Evolutionary conservation across 2,797 vertebrate species (phyloP), one percentile per base, ranked within the genome.

Genomic region (Threskiornis aethiopicus): DNA sequence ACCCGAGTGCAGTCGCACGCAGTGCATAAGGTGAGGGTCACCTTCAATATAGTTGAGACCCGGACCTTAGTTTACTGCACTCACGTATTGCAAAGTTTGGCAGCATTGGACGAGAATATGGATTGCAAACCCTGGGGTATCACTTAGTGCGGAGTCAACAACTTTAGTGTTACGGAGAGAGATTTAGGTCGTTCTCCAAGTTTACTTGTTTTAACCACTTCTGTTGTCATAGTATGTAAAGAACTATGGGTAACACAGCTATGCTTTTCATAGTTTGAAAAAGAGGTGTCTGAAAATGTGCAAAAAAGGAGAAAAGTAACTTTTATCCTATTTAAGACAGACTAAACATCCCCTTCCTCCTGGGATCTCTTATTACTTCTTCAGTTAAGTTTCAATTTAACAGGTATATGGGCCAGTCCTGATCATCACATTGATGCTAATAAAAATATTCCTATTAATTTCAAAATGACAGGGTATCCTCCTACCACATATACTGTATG

Each of bases 91-190:
- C 51, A 26, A 29, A 28, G 64, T 11, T 9, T 26, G 58, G 73
- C 59, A 51, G 35, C 8, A 14, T 1, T 18, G 69, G 49, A 11
- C 20, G 47, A n/a, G 57, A 4, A 31, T 10, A 4, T 1, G 61
- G 65, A 17, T 16, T 13, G 41, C 7, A 8, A 5, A 26, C 55
- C 10, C 6, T 3, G 33, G 41, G 54, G 7, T 8, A 26, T 3
- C 55, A 11, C 47, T 7, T 19, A 24, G 37, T 1, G 26, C 15
- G 15, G 11, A 31, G 17, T 31, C 58, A 26, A 2, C 52, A 71
- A 2, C 4, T 6, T 20, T 2, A 25, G 42, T 2, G 18, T 4
- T 3, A 14, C 0, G 4, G 22, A n/a, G 41, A 22, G 24, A 51
- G 33, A 59, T 6, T 59, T 20, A 35, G 20, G 20, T 46, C 72